Evolutionary conservation across 2,113 vertebrate genomes (phyloP).

Genomic region (Boulengerochromis microlepis): DNA sequence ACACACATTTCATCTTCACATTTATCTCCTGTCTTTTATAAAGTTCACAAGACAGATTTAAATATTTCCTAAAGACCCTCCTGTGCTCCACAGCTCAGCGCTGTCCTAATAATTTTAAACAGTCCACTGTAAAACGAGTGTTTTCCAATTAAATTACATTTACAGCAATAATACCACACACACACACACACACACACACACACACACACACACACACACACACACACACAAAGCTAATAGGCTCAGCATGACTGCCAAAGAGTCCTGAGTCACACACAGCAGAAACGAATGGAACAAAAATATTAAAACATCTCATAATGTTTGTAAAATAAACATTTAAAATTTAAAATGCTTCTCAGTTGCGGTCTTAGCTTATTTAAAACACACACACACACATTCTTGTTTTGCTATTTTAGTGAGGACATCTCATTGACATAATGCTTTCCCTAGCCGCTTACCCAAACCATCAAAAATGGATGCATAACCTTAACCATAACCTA

Average conservation of each 20-base stretch:
- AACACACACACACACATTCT: not conserved
- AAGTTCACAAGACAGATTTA: not conserved
- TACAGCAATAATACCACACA: accelerated
- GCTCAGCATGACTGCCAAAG: not conserved
- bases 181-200: not conserved
- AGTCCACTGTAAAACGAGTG: not conserved
- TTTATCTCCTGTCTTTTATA: not conserved
- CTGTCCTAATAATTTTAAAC: accelerated
- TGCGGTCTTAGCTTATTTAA: not conserved
- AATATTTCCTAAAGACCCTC: not conserved
- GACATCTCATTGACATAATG: not conserved
- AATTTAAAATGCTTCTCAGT: not conserved
- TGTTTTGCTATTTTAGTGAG: not conserved
- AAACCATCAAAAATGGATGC: not conserved
- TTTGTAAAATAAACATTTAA: not conserved
- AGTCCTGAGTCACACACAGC: not conserved
- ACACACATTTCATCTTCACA: not conserved
- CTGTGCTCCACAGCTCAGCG: not conserved
- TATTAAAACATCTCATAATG: not conserved
- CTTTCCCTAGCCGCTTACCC: accelerated
- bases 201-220: too few species aligned
- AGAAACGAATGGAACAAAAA: not conserved
- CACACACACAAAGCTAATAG: too few species aligned
- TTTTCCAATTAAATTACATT: not conserved
- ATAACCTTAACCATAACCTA: not conserved